phyloP scores from a whole-genome alignment of 2,888 invertebrate genomes.

The Mamestra brassicae region DNA sequence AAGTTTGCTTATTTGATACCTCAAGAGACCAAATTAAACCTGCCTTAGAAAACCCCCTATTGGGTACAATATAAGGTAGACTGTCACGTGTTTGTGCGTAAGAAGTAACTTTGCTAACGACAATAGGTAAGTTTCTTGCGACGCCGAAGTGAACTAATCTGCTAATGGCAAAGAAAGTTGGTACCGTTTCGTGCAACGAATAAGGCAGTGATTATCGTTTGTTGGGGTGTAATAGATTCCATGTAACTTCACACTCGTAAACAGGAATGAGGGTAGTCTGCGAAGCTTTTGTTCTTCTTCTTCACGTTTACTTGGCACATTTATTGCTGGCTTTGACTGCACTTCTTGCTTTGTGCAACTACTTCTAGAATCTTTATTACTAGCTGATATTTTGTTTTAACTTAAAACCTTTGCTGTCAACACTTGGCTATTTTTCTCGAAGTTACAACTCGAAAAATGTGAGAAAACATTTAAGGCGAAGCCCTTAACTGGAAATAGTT shows the following conservation, averaged over 20 bases:
- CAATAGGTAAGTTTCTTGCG: conserved; percentile 76
- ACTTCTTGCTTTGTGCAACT: conserved; percentile 23
- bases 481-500: background rate
- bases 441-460: too few relatives aligned
- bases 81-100: conserved; percentile 23
- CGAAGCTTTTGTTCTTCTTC: conserved; percentile 25
- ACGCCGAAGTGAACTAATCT: conserved; percentile 81
- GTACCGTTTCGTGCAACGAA: conserved; percentile 69
- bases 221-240: conserved; percentile 55
- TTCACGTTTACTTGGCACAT: conserved; percentile 26
- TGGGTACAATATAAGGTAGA: conserved; percentile 40
- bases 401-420: background rate
- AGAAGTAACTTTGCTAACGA: conserved; percentile 64
- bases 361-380: background rate
- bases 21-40: conserved; percentile 16
- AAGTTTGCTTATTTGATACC: conserved; percentile 65
- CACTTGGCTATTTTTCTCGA: background rate
- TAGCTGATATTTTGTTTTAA: conserved; percentile 3
- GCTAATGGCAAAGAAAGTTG: conserved; percentile 81
- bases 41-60: conserved; percentile 14
- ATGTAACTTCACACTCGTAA: conserved; percentile 59
- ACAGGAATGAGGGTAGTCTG: conserved; percentile 43
- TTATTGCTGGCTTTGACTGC: conserved; percentile 45
- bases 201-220: conserved; percentile 72
- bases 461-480: too few relatives aligned